Percentiles rank a stretch among this genome's conserved stretches.
phyloP scores from a whole-genome alignment of 2,113 vertebrate species.

The Trogon surrucura region DNA sequence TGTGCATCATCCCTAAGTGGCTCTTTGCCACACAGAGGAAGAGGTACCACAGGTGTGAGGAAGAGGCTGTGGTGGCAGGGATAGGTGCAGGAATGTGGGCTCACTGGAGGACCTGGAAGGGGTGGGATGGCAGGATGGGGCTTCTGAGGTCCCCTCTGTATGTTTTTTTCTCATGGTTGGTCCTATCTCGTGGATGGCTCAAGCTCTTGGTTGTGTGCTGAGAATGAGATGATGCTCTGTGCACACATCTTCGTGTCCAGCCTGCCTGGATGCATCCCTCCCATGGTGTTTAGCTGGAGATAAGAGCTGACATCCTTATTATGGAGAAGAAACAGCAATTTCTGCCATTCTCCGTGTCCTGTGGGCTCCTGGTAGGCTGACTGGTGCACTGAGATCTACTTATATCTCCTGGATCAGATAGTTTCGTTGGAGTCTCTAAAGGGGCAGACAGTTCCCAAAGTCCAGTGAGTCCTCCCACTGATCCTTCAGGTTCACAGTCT shows the following conservation, averaged over 20 bases:
- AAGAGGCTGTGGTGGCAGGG: background rate
- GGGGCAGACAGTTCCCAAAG: background rate
- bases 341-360: background rate
- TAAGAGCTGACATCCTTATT: background rate
- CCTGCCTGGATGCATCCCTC: background rate
- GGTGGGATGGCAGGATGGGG: background rate
- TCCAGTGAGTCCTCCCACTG: background rate
- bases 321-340: accelerated
- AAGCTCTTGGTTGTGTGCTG: background rate
- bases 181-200: background rate
- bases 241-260: background rate
- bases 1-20: background rate
- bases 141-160: background rate
- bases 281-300: background rate
- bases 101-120: accelerated
- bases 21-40: background rate
- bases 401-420: background rate
- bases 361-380: background rate
- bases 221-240: background rate
- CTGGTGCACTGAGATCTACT: background rate
- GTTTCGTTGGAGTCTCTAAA: background rate
- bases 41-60: background rate
- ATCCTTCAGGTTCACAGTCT: background rate
- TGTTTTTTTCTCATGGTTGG: background rate
- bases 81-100: background rate